Conservation (phyloP, 2,797 vertebrate genomes). For the Sebastes wilsoni region DNA sequence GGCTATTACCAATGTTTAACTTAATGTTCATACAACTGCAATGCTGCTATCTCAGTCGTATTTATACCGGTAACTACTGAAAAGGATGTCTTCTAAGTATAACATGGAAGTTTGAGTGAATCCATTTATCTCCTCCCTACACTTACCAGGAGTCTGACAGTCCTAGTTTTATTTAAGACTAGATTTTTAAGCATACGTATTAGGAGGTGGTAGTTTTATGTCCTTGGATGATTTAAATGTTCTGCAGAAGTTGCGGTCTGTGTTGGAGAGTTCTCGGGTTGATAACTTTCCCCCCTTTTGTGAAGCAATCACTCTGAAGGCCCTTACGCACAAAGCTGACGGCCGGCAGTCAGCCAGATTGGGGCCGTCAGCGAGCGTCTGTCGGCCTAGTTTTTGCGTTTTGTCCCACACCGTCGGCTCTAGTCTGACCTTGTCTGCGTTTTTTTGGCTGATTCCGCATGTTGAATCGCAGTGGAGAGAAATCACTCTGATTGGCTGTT, state of each 20-base stretch:
- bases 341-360: too few relatives aligned
- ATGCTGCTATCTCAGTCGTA: not conserved
- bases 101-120: not conserved
- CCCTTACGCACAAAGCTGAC: too few relatives aligned
- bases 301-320: not conserved
- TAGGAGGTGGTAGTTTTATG: not conserved
- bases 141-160: not conserved
- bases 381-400: too few relatives aligned
- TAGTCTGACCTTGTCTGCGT: too few relatives aligned
- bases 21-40: not conserved
- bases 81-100: too few relatives aligned
- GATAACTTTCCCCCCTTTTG: not conserved
- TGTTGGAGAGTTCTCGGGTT: not conserved
- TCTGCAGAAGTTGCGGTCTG: not conserved
- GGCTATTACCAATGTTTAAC: not conserved
- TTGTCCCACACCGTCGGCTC: too few relatives aligned
- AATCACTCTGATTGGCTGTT: too few relatives aligned
- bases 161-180: not conserved
- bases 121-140: not conserved
- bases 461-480: too few relatives aligned
- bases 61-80: not conserved
- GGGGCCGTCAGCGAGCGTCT: too few relatives aligned
- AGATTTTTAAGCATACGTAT: not conserved
- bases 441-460: too few relatives aligned
- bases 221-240: constrained; percentile 7